These are phyloP conservation scores for Amblyornis subalaris DNA, from an alignment of 2,113 vertebrate species.

Conservation along the genomic window DNA sequence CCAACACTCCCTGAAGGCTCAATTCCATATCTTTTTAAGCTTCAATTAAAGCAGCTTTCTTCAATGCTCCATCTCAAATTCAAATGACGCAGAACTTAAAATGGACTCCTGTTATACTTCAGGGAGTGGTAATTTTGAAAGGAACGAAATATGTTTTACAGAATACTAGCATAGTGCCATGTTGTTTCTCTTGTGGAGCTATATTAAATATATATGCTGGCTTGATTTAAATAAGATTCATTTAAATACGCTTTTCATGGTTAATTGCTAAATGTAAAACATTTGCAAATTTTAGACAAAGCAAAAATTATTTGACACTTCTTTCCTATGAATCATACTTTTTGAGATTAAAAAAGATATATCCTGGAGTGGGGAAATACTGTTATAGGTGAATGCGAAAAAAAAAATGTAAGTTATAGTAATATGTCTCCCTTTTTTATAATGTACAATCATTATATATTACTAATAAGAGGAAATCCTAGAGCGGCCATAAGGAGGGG, in stretches of 20 bases:
- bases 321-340: conserved; percentile 9
- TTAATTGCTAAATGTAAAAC: conserved; percentile 37
- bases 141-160: background rate
- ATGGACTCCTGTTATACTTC: conserved; percentile 15
- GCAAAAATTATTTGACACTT: conserved; percentile 31
- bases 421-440: background rate
- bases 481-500: background rate
- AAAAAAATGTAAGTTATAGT: background rate
- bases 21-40: conserved; percentile 32
- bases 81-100: conserved; percentile 31
- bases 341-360: conserved; percentile 19
- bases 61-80: conserved; percentile 31
- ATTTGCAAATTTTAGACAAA: conserved; percentile 35
- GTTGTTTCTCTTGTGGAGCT: background rate
- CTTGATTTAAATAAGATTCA: background rate
- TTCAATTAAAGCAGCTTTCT: conserved; percentile 35
- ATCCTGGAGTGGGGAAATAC: conserved; percentile 42
- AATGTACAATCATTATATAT: background rate
- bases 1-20: conserved; percentile 40
- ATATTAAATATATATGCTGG: background rate
- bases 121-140: conserved; percentile 33
- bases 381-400: background rate
- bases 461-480: background rate
- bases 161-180: background rate
- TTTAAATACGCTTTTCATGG: conserved; percentile 36